A percentile compares a stretch with the other conserved stretches of the same genome.
Conservation (phyloP, 1,140 invertebrate genomes). For the Probaryconus sp. region DNA sequence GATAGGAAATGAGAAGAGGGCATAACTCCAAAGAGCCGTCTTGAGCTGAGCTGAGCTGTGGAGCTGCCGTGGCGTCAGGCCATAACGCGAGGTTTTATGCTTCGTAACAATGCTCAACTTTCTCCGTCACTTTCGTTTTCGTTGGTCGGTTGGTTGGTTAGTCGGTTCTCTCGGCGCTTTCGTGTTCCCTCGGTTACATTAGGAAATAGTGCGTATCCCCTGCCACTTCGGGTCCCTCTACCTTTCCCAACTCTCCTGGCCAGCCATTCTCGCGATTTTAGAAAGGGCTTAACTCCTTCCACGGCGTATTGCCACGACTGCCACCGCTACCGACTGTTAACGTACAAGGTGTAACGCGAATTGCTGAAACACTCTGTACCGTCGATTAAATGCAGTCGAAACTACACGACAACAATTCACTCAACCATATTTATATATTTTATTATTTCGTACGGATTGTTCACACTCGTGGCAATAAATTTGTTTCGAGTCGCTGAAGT, state of each 20-base stretch:
- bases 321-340: conserved; percentile 40
- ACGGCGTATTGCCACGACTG: conserved; percentile 35
- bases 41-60: too few species aligned
- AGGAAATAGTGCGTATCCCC: conserved; percentile 74
- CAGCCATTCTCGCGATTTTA: conserved; percentile 71
- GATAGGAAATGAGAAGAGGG: too few species aligned
- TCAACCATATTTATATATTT: too few species aligned
- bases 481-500: too few species aligned
- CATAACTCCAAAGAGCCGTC: too few species aligned
- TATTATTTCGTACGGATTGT: too few species aligned
- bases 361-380: conserved; percentile 43
- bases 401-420: conserved; percentile 35
- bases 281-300: conserved; percentile 68
- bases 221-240: conserved; percentile 54
- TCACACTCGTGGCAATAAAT: too few species aligned
- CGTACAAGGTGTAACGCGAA: conserved; percentile 52
- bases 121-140: conserved; percentile 79
- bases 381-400: conserved; percentile 24
- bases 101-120: conserved; percentile 78
- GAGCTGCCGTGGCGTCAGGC: conserved; percentile 29
- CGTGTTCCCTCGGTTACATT: conserved; percentile 65
- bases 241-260: conserved; percentile 58
- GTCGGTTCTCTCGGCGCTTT: conserved; percentile 55
- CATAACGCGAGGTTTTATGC: conserved; percentile 65
- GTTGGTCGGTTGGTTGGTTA: conserved; percentile 69